A percentile compares a stretch with the other conserved stretches of the same genome.
Conservation (phyloP, 2,113 vertebrate genomes). For the Redunca redunca region DNA sequence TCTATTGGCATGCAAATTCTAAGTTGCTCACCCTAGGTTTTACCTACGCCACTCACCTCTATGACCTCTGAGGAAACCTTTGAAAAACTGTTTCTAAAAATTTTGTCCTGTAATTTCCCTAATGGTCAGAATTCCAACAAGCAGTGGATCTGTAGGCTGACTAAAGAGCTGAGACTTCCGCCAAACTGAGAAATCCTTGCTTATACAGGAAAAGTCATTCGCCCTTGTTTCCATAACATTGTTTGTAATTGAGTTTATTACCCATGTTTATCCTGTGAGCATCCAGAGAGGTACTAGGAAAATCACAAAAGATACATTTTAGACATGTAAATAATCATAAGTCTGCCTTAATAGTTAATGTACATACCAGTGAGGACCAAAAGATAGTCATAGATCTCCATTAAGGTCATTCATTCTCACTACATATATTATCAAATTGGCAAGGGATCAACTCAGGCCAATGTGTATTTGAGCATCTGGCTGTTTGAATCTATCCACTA, state of each 20-base stretch:
- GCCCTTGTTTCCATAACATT: not conserved
- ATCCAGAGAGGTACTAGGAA: not conserved
- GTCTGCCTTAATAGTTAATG: not conserved
- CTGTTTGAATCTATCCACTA: not conserved
- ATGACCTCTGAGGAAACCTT: not conserved
- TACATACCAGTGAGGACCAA: not conserved
- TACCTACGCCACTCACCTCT: not conserved
- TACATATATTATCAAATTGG: not conserved
- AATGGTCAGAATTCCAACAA: not conserved
- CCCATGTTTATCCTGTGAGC: not conserved
- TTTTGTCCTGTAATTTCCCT: not conserved
- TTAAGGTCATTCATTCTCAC: constrained; percentile 27
- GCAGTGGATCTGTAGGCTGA: not conserved
- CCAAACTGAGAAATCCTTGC: not conserved
- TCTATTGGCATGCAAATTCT: constrained; percentile 52
- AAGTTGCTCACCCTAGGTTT: constrained; percentile 13
- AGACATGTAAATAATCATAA: not conserved
- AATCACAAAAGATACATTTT: not conserved
- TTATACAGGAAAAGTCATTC: not conserved
- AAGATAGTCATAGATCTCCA: not conserved
- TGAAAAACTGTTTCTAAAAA: not conserved
- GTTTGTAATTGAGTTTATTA: not conserved
- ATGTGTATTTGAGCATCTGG: not conserved
- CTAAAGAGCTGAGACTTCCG: not conserved
- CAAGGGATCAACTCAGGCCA: not conserved